Percentiles rank a stretch among this genome's conserved stretches.
phyloP scores from a whole-genome alignment of 1,140 invertebrate genomes.

The Heliothis subflexa region DNA sequence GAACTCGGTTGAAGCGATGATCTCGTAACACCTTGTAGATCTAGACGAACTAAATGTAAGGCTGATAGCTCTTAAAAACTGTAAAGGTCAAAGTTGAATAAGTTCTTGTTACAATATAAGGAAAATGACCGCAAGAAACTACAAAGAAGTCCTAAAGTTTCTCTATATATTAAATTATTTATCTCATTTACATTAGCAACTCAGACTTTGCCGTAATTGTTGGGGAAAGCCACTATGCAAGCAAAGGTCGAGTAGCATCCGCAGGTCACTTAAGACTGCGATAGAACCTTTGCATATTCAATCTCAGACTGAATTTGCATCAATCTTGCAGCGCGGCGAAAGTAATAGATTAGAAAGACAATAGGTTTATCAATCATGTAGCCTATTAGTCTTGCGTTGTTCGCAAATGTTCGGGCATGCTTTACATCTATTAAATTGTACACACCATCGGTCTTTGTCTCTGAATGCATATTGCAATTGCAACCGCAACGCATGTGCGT shows the following conservation, averaged over 20 bases:
- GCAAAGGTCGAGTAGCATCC: conserved; percentile 31
- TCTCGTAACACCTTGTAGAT: neutral
- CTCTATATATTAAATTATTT: conserved; percentile 18
- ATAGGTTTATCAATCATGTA: conserved; percentile 33
- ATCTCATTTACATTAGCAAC: conserved; percentile 22
- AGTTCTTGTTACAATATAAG: neutral
- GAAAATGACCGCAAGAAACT: conserved; percentile 11
- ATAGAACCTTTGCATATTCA: conserved; percentile 34
- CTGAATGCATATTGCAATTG: conserved; percentile 10
- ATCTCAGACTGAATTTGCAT: conserved; percentile 11
- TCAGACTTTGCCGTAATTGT: conserved; percentile 19
- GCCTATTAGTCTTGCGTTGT: neutral
- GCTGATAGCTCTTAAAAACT: neutral
- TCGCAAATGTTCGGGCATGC: conserved; percentile 40
- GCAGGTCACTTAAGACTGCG: conserved; percentile 24
- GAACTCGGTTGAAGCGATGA: neutral
- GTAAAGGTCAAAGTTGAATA: neutral
- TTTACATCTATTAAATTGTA: conserved; percentile 54
- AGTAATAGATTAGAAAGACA: conserved; percentile 28
- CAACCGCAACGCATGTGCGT: conserved; percentile 46
- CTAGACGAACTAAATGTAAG: neutral
- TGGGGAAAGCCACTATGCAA: conserved; percentile 15
- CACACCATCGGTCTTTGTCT: conserved; percentile 40
- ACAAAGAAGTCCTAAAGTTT: conserved; percentile 8
- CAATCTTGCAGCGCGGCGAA: conserved; percentile 14